Conservation (phyloP, 2,888 invertebrate species). For the Cacoxenus indagator region DNA sequence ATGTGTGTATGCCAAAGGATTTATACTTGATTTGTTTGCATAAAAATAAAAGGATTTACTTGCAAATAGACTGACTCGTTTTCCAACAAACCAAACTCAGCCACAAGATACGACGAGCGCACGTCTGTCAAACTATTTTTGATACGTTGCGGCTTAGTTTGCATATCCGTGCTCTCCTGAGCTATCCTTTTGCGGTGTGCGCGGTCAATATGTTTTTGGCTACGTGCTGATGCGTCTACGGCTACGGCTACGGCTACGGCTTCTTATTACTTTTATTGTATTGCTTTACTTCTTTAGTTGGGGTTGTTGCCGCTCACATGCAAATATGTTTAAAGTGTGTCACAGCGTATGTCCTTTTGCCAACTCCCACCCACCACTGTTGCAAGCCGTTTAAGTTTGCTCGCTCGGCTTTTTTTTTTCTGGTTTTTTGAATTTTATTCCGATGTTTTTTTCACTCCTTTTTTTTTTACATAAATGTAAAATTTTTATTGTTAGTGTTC, state of each 20-base stretch:
- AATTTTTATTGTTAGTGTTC: constrained; percentile 62
- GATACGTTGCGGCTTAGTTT: constrained; percentile 9
- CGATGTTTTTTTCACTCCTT: constrained; percentile 22
- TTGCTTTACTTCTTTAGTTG: not conserved
- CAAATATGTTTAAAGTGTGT: constrained; percentile 12
- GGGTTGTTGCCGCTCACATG: constrained; percentile 23
- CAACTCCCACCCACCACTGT: not conserved
- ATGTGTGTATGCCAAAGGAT: not conserved
- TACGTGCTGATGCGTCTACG: not conserved
- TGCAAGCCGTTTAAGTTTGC: not conserved
- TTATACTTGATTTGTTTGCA: constrained; percentile 15
- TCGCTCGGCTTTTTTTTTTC: constrained; percentile 11
- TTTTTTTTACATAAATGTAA: constrained; percentile 46
- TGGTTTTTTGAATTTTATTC: constrained; percentile 24
- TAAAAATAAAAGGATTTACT: constrained; percentile 21
- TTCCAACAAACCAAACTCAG: constrained; percentile 59
- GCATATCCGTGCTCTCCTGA: constrained; percentile 11
- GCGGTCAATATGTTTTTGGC: constrained; percentile 11
- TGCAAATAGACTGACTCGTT: constrained; percentile 28
- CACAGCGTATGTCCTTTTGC: constrained; percentile 33
- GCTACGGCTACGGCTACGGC: not conserved
- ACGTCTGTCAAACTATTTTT: constrained; percentile 1
- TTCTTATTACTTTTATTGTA: not conserved
- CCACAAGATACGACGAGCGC: constrained; percentile 48
- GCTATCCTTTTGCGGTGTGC: not conserved